Conservation (phyloP, 2,797 vertebrate species). For the Liparis tanakae region DNA sequence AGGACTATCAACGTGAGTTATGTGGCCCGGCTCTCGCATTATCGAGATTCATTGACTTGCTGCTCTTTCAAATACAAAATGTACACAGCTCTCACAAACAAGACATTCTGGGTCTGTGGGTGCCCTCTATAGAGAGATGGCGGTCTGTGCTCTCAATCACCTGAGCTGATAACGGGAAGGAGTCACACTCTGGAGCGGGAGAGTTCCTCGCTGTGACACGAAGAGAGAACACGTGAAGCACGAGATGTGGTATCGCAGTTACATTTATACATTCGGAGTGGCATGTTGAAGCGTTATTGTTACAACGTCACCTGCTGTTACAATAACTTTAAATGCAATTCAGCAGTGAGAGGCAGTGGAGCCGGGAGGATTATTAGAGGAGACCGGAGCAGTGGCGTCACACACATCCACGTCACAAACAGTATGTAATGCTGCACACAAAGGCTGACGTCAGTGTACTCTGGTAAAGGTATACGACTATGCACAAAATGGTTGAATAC, state of each 20-base stretch:
- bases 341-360: slow-evolving; percentile 15
- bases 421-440: background rate
- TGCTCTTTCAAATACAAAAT: slow-evolving; percentile 84
- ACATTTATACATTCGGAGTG: slow-evolving; percentile 16
- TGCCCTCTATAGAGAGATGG: slow-evolving; percentile 91
- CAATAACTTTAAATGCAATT: slow-evolving; percentile 2
- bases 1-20: slow-evolving; percentile 91
- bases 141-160: slow-evolving; percentile 76
- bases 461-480: background rate
- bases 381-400: slow-evolving; percentile 9
- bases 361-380: slow-evolving; percentile 25
- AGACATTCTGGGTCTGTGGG: slow-evolving; percentile 88
- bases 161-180: slow-evolving; percentile 66
- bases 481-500: background rate
- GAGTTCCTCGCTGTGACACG: slow-evolving; percentile 49
- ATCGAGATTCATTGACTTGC: slow-evolving; percentile 90
- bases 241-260: slow-evolving; percentile 17
- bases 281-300: slow-evolving; percentile 14
- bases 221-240: slow-evolving; percentile 22
- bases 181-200: slow-evolving; percentile 60
- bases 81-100: slow-evolving; percentile 78
- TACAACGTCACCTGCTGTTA: slow-evolving; percentile 15
- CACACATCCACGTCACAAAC: background rate
- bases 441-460: background rate
- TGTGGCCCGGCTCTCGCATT: slow-evolving; percentile 87